Evolutionary conservation across 2,888 invertebrate genomes (phyloP).

Genomic region (Meteorus colon): DNA sequence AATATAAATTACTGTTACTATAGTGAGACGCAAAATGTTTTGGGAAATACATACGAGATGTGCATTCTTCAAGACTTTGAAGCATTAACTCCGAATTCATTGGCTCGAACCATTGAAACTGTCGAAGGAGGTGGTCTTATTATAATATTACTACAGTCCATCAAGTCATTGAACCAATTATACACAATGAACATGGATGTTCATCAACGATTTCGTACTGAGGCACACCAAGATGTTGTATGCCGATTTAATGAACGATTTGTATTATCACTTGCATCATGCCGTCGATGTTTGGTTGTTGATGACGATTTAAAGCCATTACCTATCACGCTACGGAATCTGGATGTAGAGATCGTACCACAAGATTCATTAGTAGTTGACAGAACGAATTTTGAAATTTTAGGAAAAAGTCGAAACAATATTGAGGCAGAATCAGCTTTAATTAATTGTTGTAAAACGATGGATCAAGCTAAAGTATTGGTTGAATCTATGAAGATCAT

Average conservation of each 20-base stretch:
- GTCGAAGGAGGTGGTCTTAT: slow-evolving; percentile 97
- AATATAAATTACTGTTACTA: slow-evolving; percentile 98
- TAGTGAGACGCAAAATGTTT: slow-evolving; percentile 96
- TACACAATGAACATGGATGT: slow-evolving; percentile 99
- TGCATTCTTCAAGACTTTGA: slow-evolving; percentile 98
- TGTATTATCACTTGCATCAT: slow-evolving; percentile 90
- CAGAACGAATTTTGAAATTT: slow-evolving; percentile 80
- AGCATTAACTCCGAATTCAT: slow-evolving; percentile 95
- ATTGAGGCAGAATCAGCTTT: slow-evolving; percentile 94
- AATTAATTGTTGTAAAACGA: slow-evolving; percentile 91
- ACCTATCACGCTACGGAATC: slow-evolving; percentile 92
- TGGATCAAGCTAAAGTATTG: slow-evolving; percentile 94
- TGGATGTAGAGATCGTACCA: slow-evolving; percentile 85
- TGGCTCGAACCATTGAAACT: slow-evolving; percentile 97
- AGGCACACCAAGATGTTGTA: slow-evolving; percentile 91
- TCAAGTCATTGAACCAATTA: slow-evolving; percentile 92
- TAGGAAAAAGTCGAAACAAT: slow-evolving; percentile 89
- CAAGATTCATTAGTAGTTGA: slow-evolving; percentile 73
- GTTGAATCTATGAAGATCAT: slow-evolving; percentile 95
- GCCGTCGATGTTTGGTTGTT: slow-evolving; percentile 91
- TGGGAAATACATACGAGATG: slow-evolving; percentile 97
- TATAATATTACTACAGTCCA: slow-evolving; percentile 89
- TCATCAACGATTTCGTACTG: slow-evolving; percentile 95
- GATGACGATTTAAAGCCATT: slow-evolving; percentile 94
- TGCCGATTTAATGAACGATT: slow-evolving; percentile 98